phyloP scores from a whole-genome alignment of 2,888 invertebrate species.

The Drosophila melanosoma region DNA sequence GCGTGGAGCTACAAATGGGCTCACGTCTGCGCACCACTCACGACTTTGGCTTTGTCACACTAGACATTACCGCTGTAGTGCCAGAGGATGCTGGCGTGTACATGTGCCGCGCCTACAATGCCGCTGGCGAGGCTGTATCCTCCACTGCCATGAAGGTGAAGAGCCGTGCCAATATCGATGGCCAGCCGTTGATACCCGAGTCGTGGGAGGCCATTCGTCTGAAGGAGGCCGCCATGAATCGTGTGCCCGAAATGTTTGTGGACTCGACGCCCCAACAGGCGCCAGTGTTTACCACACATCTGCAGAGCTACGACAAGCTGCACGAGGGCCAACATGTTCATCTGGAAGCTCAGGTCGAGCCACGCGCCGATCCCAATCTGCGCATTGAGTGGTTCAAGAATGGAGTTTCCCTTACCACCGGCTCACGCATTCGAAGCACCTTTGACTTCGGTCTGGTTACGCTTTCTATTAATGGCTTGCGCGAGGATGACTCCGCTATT shows the following conservation, averaged over 20 bases:
- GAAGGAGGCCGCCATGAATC: slow-evolving; percentile 96
- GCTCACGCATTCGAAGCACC: slow-evolving; percentile 95
- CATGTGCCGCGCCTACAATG: slow-evolving; percentile 97
- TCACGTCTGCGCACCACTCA: slow-evolving; percentile 96
- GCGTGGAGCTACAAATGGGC: slow-evolving; percentile 95
- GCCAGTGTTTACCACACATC: slow-evolving; percentile 97
- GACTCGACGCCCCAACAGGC: slow-evolving; percentile 95
- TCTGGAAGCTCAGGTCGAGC: slow-evolving; percentile 95
- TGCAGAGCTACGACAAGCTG: slow-evolving; percentile 93
- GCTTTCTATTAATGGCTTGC: slow-evolving; percentile 93
- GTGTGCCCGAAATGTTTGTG: slow-evolving; percentile 94
- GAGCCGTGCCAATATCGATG: slow-evolving; percentile 91
- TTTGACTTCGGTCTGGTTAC: slow-evolving; percentile 99
- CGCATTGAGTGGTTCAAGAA: slow-evolving; percentile 97
- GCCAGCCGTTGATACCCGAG: slow-evolving; percentile 94
- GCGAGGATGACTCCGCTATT: slow-evolving; percentile 96
- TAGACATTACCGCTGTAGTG: slow-evolving; percentile 95
- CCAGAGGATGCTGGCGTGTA: slow-evolving; percentile 96
- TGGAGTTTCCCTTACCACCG: slow-evolving; percentile 93
- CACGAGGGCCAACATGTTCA: slow-evolving; percentile 94
- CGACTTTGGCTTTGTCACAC: slow-evolving; percentile 97
- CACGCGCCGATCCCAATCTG: slow-evolving; percentile 94
- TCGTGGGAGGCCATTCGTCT: slow-evolving; percentile 96
- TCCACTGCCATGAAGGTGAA: slow-evolving; percentile 95
- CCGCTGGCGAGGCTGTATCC: slow-evolving; percentile 96